These are phyloP conservation scores for Euproctis similis DNA, from an alignment of 2,888 invertebrate species.

Conservation along the genomic window DNA sequence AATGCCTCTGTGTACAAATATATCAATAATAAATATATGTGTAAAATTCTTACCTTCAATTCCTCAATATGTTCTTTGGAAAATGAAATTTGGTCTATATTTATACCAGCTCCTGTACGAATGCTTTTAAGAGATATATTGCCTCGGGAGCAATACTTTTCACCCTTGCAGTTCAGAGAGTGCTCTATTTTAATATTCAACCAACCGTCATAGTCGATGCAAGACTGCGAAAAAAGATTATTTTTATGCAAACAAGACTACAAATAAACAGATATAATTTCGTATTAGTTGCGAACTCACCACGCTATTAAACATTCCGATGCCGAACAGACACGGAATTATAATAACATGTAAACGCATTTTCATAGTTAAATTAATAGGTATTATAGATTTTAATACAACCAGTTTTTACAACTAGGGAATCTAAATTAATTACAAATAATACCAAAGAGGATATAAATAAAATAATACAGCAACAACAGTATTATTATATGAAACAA, in stretches of 20 bases:
- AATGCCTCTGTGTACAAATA: neutral
- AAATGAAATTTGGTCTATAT: constrained; percentile 78
- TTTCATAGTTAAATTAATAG: constrained; percentile 1
- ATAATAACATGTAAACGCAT: constrained; percentile 16
- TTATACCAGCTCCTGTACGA: constrained; percentile 75
- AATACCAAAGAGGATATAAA: too few relatives aligned
- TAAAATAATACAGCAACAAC: too few relatives aligned
- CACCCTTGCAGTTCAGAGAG: constrained; percentile 73
- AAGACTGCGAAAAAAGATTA: constrained; percentile 32
- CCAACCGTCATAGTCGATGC: constrained; percentile 84
- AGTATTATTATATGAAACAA: too few relatives aligned
- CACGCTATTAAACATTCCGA: constrained; percentile 26
- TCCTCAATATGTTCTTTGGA: constrained; percentile 70
- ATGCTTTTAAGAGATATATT: constrained; percentile 83
- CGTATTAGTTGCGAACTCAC: constrained; percentile 15
- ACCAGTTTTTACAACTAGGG: too few relatives aligned
- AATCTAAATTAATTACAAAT: too few relatives aligned
- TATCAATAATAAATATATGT: neutral
- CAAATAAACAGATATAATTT: neutral
- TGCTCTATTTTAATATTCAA: constrained; percentile 82
- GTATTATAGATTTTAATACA: too few relatives aligned
- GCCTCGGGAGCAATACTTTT: constrained; percentile 79
- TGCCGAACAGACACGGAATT: constrained; percentile 11
- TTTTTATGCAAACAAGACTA: neutral
- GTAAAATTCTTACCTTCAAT: constrained; percentile 62